Percentiles rank a stretch among this genome's conserved stretches.
Evolutionary conservation across 2,888 invertebrate genomes (phyloP).

Genomic region (Chloroclysta siterata): DNA sequence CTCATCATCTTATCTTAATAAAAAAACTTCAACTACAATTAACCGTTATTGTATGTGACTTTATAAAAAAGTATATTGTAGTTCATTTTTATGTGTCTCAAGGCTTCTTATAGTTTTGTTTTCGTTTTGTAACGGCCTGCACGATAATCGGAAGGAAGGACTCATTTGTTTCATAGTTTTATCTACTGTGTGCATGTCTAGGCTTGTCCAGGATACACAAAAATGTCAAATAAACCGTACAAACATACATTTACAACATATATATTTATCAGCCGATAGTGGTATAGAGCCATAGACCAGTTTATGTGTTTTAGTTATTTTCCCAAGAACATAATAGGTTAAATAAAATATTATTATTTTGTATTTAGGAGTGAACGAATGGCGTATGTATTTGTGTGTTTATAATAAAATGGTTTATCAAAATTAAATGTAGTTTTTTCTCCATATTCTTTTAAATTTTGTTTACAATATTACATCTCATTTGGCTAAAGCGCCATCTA

Average conservation of each 20-base stretch:
- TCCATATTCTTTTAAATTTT: neutral
- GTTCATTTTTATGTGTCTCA: too few relatives aligned
- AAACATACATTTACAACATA: too few relatives aligned
- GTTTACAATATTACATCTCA: neutral
- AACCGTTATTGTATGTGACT: too few relatives aligned
- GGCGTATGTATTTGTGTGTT: conserved; percentile 64
- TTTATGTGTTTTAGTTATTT: neutral
- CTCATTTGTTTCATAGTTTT: too few relatives aligned
- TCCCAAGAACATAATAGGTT: neutral
- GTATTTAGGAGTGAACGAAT: conserved; percentile 43
- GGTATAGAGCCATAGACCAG: neutral
- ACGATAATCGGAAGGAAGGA: too few relatives aligned
- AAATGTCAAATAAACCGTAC: too few relatives aligned
- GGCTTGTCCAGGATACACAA: neutral
- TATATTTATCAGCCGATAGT: neutral
- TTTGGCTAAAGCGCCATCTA: too few relatives aligned
- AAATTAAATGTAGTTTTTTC: conserved; percentile 37
- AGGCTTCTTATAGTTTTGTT: too few relatives aligned
- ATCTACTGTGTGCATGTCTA: neutral
- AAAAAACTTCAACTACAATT: too few relatives aligned
- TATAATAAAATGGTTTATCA: conserved; percentile 70
- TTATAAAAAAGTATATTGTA: too few relatives aligned
- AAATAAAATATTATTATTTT: conserved; percentile 19
- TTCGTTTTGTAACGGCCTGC: too few relatives aligned
- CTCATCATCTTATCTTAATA: too few relatives aligned